Evolutionary conservation across 2,888 invertebrate species (phyloP), one percentile per base, ranked within the genome.

Genomic region (Emmelina monodactyla): DNA sequence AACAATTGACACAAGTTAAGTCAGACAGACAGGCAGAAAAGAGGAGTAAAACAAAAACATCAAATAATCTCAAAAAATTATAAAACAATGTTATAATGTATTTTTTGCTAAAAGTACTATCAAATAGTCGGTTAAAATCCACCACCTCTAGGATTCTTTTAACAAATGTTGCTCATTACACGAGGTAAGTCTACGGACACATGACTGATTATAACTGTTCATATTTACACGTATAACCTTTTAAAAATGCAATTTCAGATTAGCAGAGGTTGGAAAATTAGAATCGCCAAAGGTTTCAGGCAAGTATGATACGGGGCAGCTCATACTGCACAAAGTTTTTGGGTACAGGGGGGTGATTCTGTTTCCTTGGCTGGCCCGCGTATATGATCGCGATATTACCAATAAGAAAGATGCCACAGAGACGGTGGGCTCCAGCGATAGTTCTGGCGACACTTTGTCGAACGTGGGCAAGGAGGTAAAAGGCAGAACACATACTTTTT

Each of bases 271-370:
- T 44, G 97, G 97, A 11, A 89, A 91, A 60, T 80, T 97, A 51
- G 93, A 95, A 71, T 73, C 87, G 22, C 93, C 94, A 22, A 95
- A 94, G 80, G 65, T 88, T 37, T 85, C 90, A 45, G 93, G 93
- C 29, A 93, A 94, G 78, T 97, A 97, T 80, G 93, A 94, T 55
- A 95, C 97, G 2, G 97, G 97, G 7, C 97, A 97, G 73, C 79
- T 97, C 41, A 97, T 99, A 67, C 81, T 99, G 34, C 99, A 99
- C 63, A 87, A 93, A 55, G 91, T 98, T 12, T 99, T 99, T 69
- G 97, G 97, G 11, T 99, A 99, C 65, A 84, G 98, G 50, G 98
- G 98, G 3, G 95, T 99, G 10, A 89, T 98, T 38, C 81, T 99
- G 33, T 98, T 98, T 64, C 97, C 98, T 1, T 98, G 98, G 97